Evolutionary conservation across 2,888 invertebrate species (phyloP).

Genomic region (Cordilura impudica): DNA sequence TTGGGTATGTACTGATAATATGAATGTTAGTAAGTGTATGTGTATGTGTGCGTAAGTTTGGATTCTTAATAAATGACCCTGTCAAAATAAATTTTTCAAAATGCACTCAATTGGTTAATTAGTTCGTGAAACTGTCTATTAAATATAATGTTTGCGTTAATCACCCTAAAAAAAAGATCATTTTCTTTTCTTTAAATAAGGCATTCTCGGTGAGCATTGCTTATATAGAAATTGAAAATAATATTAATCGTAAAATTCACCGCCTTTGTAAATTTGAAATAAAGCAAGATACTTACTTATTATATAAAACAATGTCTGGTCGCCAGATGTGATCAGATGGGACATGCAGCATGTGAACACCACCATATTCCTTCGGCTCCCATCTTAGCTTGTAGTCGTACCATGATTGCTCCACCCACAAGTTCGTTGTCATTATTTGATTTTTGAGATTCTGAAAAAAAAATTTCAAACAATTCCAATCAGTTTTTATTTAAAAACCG

Average conservation of each 20-base stretch:
- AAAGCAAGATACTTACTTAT: slow-evolving; percentile 82
- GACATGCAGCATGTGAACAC: slow-evolving; percentile 90
- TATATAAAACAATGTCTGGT: slow-evolving; percentile 89
- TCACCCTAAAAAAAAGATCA: not conserved
- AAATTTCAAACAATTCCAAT: slow-evolving; percentile 57
- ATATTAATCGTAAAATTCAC: not conserved
- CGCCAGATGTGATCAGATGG: slow-evolving; percentile 92
- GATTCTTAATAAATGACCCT: not conserved
- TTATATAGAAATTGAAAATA: slow-evolving; percentile 12
- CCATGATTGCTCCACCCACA: slow-evolving; percentile 88
- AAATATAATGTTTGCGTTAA: not conserved
- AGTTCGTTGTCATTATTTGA: slow-evolving; percentile 96
- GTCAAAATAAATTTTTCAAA: not conserved
- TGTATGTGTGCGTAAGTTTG: not conserved
- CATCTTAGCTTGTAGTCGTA: slow-evolving; percentile 91
- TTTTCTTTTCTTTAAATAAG: not conserved
- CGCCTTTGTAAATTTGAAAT: not conserved
- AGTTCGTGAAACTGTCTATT: not conserved
- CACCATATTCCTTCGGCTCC: slow-evolving; percentile 92
- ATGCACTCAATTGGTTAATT: not conserved
- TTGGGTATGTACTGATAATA: not conserved
- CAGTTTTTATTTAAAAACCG: too few species aligned
- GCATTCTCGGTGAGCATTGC: not conserved
- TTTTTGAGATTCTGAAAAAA: slow-evolving; percentile 94
- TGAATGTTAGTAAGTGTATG: not conserved